A percentile compares a stretch with the other conserved stretches of the same genome.
These are phyloP conservation scores for Chromoteleia sp. DNA, from an alignment of 2,888 invertebrate species.

Conservation along the genomic window DNA sequence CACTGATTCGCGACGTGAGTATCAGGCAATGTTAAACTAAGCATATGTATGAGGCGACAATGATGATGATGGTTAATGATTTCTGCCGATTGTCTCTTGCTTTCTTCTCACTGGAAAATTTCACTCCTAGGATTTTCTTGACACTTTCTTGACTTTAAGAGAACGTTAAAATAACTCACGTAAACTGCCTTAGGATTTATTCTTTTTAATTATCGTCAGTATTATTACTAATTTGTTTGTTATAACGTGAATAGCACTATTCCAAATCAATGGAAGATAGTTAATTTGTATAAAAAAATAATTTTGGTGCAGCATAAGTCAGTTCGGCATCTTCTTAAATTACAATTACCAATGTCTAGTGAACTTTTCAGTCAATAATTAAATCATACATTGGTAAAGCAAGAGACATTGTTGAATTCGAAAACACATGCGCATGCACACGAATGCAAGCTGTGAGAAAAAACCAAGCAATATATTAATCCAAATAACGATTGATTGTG, in stretches of 20 bases:
- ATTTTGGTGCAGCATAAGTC: no score
- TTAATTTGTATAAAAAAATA: no score
- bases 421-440: conserved; percentile 54
- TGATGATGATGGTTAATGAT: conserved; percentile 27
- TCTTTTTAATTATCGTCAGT: no score
- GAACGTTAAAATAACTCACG: no score
- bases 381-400: conserved; percentile 13
- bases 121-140: not conserved
- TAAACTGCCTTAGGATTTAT: no score
- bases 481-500: conserved; percentile 45
- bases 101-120: conserved; percentile 4
- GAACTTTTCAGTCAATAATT: not conserved
- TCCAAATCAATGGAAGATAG: no score
- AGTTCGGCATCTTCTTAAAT: no score
- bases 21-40: conserved; percentile 17
- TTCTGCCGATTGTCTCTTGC: conserved; percentile 22
- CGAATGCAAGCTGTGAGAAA: conserved; percentile 50
- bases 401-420: conserved; percentile 1
- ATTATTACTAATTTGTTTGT: no score
- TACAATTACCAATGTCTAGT: not conserved
- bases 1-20: conserved; percentile 13
- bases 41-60: conserved; percentile 5
- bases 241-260: no score
- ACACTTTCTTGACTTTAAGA: no score
- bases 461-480: conserved; percentile 56